phyloP scores from a whole-genome alignment of 2,113 vertebrate genomes.

The Sinosuthora webbiana region DNA sequence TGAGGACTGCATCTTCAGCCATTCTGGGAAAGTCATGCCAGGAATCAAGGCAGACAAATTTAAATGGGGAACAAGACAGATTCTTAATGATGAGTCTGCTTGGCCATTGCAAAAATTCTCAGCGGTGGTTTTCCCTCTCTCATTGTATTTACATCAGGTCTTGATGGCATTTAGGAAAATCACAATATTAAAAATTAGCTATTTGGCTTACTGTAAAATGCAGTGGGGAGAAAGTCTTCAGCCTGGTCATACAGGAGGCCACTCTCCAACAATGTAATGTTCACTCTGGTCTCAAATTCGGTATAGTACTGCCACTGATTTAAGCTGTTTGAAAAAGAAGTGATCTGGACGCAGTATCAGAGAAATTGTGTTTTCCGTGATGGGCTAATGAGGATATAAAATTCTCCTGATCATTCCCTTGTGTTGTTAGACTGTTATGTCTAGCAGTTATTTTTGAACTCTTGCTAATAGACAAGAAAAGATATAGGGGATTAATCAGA shows the following conservation, averaged over 20 bases:
- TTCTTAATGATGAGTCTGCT: background rate
- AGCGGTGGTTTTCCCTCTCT: background rate
- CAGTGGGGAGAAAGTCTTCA: background rate
- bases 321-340: background rate
- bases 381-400: conserved; percentile 47
- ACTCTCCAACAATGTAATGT: background rate
- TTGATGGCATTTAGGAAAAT: background rate
- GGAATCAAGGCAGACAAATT: background rate
- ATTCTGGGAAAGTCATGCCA: background rate
- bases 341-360: background rate
- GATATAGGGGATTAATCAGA: conserved; percentile 36
- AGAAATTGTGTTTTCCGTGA: background rate
- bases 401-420: background rate
- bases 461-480: conserved; percentile 39
- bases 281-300: background rate
- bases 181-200: background rate
- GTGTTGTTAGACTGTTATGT: conserved; percentile 28
- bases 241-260: background rate
- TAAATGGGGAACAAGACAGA: background rate
- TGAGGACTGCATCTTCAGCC: background rate
- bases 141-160: background rate
- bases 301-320: background rate
- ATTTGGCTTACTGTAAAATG: background rate
- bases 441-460: conserved; percentile 61
- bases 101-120: background rate